Evolutionary conservation across 1,140 invertebrate species (phyloP), one percentile per base, ranked within the genome.

Genomic region (Bombus superbus): DNA sequence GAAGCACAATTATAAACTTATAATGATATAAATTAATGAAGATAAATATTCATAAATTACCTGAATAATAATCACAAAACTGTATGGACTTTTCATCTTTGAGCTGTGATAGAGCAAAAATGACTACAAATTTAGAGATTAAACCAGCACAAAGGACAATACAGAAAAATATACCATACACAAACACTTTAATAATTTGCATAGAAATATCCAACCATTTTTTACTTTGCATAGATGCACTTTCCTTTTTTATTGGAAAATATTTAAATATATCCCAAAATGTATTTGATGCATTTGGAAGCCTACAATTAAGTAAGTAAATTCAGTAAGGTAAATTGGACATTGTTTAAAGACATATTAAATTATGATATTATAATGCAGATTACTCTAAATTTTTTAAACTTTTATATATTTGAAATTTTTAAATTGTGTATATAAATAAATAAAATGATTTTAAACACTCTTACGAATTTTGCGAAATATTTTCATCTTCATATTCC

Each of bases 211-310:
- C 97, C 84, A 98, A 96, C 93, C 97, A 98, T 93, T 96, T 96
- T 93, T 98, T 97, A 90, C 96, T 97, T 77, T 97, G 97, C 96
- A 97, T 98, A 25, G 98, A 98, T 83, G 97, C 98, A 86, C 97
- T 98, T 94, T 98, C 97, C 87, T 97, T 96, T 93, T 98, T 98
- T 85, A 97, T 96, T 18, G 98, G 98, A 79, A 97, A 97, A 93
- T 97, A 97, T 92, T 98, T 96, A 95, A 99, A 99, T 35, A 98
- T 97, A 96, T 99, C 98, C 98, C 98, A 99, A 96, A 97, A 97
- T 96, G 98, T 98, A 84, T 53, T 53, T 53, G 97, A 97, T 93
- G 98, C 98, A 59, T 92, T 89, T 73, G 92, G 75, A 2, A 78
- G 75, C 57, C 94, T 95, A n/a, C 13, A 86, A 86, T 44, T 8